Percentiles rank a stretch among this genome's conserved stretches.
phyloP scores from a whole-genome alignment of 2,113 vertebrate species.

The Cinclus cinclus region DNA sequence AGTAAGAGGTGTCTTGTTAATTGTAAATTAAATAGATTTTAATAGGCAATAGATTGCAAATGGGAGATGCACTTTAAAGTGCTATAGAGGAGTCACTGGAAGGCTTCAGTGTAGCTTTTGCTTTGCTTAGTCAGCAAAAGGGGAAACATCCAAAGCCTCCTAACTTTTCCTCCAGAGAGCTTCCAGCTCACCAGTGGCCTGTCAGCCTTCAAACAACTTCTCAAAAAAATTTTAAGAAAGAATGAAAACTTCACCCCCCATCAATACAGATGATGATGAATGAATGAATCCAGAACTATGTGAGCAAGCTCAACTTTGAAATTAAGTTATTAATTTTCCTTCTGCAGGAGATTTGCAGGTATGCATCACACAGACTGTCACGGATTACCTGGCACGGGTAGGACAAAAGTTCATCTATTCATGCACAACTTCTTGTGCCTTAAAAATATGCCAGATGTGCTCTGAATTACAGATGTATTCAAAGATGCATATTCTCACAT shows the following conservation, averaged over 20 bases:
- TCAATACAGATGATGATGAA: neutral
- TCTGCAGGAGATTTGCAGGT: neutral
- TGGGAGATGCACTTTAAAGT: conserved; percentile 68
- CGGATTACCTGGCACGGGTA: fast-evolving
- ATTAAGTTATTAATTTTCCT: neutral
- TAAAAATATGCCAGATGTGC: neutral
- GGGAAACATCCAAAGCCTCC: neutral
- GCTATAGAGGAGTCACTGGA: conserved; percentile 20
- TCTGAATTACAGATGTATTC: neutral
- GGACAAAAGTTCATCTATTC: neutral
- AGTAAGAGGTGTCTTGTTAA: conserved; percentile 77
- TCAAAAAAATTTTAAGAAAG: neutral
- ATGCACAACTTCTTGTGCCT: neutral
- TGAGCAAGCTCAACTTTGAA: neutral
- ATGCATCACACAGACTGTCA: neutral
- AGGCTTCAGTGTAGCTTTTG: conserved; percentile 52
- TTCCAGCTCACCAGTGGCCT: neutral
- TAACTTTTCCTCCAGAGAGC: neutral
- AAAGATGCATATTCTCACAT: neutral
- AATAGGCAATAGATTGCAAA: conserved; percentile 72
- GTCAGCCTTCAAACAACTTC: neutral
- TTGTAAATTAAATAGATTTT: conserved; percentile 76
- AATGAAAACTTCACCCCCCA: neutral
- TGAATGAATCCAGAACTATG: too few relatives aligned
- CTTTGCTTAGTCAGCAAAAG: neutral